Conservation (phyloP, 1,140 invertebrate genomes). For the Lysiphlebus fabarum region DNA sequence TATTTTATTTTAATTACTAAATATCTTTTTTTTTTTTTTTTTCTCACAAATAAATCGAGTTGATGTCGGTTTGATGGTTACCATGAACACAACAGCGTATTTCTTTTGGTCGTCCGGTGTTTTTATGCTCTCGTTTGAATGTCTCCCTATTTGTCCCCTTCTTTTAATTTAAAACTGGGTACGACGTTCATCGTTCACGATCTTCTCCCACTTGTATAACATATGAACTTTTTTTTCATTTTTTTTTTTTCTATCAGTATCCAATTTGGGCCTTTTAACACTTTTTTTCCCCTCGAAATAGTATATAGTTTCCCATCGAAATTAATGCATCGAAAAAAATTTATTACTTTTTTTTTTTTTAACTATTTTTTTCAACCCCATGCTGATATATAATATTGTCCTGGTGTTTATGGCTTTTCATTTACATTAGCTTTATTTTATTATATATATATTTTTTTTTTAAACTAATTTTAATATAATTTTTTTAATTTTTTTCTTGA, state of each 20-base stretch:
- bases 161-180: constrained; percentile 1
- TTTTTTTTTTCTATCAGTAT: no score
- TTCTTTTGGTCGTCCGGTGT: constrained; percentile 48
- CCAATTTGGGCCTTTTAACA: no score
- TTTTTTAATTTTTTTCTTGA: no score
- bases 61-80: constrained; percentile 32
- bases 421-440: no score
- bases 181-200: constrained; percentile 19
- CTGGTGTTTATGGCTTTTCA: no score
- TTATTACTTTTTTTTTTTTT: background rate
- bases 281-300: constrained; percentile 1
- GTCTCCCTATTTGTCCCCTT: constrained; percentile 19
- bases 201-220: no score
- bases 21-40: background rate
- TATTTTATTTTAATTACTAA: background rate
- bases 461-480: no score
- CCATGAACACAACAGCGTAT: constrained; percentile 48
- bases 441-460: no score
- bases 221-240: no score
- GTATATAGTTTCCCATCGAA: background rate
- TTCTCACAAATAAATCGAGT: constrained; percentile 17
- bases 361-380: background rate
- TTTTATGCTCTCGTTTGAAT: constrained; percentile 51
- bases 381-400: no score
- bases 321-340: background rate